These are phyloP conservation scores for Setipinna tenuifilis DNA, from an alignment of 2,797 vertebrate species.

Conservation along the genomic window DNA sequence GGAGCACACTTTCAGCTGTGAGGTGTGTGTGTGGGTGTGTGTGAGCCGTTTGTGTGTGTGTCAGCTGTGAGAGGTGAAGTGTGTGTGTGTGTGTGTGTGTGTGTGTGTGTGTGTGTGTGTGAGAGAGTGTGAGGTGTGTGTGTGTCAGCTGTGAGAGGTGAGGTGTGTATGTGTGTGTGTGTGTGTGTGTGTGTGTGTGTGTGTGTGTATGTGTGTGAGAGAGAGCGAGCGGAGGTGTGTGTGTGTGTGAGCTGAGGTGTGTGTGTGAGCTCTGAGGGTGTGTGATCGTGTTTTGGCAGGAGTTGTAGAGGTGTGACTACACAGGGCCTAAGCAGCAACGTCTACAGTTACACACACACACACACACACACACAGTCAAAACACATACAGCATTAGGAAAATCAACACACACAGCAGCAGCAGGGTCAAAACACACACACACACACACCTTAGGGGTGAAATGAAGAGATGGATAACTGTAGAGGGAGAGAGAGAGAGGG, in stretches of 20 bases:
- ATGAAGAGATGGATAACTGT: too few relatives aligned
- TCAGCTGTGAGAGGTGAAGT: background rate
- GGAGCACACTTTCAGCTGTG: too few relatives aligned
- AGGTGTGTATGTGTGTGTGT: background rate
- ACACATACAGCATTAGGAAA: slow-evolving; percentile 40
- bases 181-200: background rate
- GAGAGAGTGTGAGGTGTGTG: background rate
- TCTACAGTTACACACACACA: slow-evolving; percentile 20
- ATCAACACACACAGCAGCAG: background rate
- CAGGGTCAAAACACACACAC: background rate
- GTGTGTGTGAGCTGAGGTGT: background rate
- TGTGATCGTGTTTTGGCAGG: background rate
- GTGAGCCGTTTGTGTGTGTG: too few relatives aligned
- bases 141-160: background rate
- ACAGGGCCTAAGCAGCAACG: background rate
- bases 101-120: too few relatives aligned
- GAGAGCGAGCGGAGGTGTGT: background rate
- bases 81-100: too few relatives aligned
- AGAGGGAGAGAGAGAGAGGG: too few relatives aligned
- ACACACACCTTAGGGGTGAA: too few relatives aligned
- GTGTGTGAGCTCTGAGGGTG: background rate
- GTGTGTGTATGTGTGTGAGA: too few relatives aligned
- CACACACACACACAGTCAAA: background rate
- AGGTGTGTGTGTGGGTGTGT: background rate
- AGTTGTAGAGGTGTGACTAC: background rate